These are phyloP conservation scores for Ptychochromis oligacanthus DNA, from an alignment of 2,113 vertebrate genomes.

Conservation along the genomic window DNA sequence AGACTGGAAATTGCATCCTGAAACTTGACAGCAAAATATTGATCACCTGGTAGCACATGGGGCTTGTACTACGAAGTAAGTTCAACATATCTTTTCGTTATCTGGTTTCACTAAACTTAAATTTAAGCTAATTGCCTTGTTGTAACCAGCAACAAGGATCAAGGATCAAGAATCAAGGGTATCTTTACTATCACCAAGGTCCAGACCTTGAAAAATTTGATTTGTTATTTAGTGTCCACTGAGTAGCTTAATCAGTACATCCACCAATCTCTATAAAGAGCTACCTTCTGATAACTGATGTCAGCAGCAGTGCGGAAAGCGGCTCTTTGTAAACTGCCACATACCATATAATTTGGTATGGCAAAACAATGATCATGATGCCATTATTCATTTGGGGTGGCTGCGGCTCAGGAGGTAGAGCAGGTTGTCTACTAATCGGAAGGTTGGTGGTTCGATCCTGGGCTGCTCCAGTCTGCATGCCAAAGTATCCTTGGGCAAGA, in stretches of 20 bases:
- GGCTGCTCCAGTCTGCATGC: too few species aligned
- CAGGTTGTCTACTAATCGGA: too few species aligned
- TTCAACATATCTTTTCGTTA: background rate
- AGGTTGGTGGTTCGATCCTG: too few species aligned
- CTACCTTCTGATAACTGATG: background rate
- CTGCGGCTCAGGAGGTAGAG: too few species aligned
- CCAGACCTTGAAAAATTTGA: background rate
- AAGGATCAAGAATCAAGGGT: too few species aligned
- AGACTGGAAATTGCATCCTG: conserved; percentile 60
- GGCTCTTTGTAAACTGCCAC: background rate
- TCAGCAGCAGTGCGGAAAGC: background rate
- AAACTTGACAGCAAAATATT: conserved; percentile 58
- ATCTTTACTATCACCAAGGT: background rate
- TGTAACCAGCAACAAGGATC: background rate
- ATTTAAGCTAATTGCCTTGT: background rate
- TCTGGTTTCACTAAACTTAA: background rate
- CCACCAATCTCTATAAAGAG: background rate
- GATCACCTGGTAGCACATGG: conserved; percentile 37
- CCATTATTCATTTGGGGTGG: background rate
- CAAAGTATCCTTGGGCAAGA: too few species aligned
- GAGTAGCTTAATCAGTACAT: background rate
- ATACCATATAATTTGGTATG: background rate
- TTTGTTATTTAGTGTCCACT: background rate
- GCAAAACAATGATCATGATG: background rate
- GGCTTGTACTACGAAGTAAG: background rate